phyloP scores from a whole-genome alignment of 2,888 invertebrate species.

The Caenorhabditis sp. region DNA sequence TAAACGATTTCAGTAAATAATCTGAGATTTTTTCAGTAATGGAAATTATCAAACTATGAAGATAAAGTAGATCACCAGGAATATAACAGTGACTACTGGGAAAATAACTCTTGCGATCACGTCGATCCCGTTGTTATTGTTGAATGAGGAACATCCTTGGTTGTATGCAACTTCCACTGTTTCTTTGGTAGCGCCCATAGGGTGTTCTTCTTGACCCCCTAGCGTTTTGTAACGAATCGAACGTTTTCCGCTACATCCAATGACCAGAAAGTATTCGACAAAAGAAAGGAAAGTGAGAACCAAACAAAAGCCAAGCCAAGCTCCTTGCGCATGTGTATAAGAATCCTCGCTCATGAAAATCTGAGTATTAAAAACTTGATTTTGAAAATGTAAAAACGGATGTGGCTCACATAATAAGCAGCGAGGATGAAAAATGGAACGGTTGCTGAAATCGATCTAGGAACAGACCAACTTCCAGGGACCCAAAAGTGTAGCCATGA shows the following conservation, averaged over 20 bases:
- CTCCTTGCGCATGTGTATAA: slow-evolving; percentile 53
- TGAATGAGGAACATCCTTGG: slow-evolving; percentile 69
- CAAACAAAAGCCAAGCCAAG: slow-evolving; percentile 78
- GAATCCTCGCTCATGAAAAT: slow-evolving; percentile 62
- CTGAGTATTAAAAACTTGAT: slow-evolving; percentile 17
- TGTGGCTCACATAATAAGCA: slow-evolving; percentile 85
- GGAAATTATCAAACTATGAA: slow-evolving; percentile 66
- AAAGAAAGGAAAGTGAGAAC: slow-evolving; percentile 79
- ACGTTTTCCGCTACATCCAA: slow-evolving; percentile 77
- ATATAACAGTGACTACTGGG: slow-evolving; percentile 77
- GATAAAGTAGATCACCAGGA: slow-evolving; percentile 76
- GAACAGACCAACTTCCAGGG: slow-evolving; percentile 81
- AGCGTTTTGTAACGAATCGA: slow-evolving; percentile 67
- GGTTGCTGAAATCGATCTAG: slow-evolving; percentile 79
- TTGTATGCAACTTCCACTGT: slow-evolving; percentile 69
- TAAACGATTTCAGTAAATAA: neutral
- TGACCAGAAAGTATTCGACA: slow-evolving; percentile 81
- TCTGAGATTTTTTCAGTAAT: neutral
- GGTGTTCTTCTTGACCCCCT: slow-evolving; percentile 66
- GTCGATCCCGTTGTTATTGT: slow-evolving; percentile 77
- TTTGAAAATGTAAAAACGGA: neutral
- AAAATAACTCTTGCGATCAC: slow-evolving; percentile 78
- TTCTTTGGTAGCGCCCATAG: slow-evolving; percentile 68
- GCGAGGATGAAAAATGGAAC: slow-evolving; percentile 80
- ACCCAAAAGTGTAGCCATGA: slow-evolving; percentile 83